phyloP scores from a whole-genome alignment of 2,797 vertebrate species.

The Corythornis leucogaster region DNA sequence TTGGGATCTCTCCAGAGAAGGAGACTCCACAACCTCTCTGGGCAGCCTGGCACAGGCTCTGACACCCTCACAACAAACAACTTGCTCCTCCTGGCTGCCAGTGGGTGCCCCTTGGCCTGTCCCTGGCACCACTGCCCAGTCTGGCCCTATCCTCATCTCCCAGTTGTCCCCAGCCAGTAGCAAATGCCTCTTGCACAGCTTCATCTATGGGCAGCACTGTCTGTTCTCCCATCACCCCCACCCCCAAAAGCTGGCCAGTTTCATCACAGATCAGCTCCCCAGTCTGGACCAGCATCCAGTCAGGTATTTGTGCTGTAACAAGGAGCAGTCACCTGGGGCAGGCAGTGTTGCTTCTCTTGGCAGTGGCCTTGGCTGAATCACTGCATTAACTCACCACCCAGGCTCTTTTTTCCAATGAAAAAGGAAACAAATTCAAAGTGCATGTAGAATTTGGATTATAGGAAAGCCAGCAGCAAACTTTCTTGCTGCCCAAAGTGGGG shows the following conservation, averaged over 20 bases:
- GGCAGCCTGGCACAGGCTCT: too few species aligned
- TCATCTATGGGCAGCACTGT: neutral
- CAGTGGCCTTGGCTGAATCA: neutral
- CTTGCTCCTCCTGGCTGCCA: too few species aligned
- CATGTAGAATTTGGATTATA: neutral
- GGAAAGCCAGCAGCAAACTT: neutral
- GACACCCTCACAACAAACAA: too few species aligned
- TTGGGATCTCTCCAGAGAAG: too few species aligned
- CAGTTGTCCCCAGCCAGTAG: neutral
- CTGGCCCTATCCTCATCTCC: too few species aligned
- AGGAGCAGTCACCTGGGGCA: neutral
- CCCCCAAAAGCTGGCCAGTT: neutral
- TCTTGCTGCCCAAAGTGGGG: neutral
- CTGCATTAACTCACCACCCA: neutral
- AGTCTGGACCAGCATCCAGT: neutral
- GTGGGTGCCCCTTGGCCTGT: too few species aligned
- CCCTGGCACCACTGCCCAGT: too few species aligned
- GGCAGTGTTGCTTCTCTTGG: neutral
- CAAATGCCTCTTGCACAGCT: neutral
- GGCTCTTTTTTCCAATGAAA: neutral
- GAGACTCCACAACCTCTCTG: too few species aligned
- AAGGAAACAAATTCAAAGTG: neutral
- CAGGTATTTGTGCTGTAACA: neutral
- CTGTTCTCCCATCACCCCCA: neutral
- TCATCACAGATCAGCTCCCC: neutral